Conservation (phyloP, 2,113 vertebrate species). For the Gobio gobio region DNA sequence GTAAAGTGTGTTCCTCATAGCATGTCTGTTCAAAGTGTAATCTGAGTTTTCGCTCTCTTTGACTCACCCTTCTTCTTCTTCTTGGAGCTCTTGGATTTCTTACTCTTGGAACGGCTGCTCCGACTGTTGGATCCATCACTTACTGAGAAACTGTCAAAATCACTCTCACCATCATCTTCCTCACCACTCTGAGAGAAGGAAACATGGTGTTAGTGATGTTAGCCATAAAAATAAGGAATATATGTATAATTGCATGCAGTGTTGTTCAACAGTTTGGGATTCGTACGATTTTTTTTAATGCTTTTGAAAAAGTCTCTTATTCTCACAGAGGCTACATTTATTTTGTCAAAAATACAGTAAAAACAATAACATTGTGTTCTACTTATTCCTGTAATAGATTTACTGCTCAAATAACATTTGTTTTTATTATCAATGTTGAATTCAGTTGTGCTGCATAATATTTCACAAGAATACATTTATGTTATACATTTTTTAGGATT, state of each 20-base stretch:
- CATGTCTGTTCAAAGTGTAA: neutral
- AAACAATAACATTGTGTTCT: neutral
- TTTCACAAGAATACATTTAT: neutral
- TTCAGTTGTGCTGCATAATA: neutral
- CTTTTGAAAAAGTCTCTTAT: neutral
- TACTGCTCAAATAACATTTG: neutral
- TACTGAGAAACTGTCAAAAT: slow-evolving; percentile 93
- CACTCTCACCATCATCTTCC: slow-evolving; percentile 93
- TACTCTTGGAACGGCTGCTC: slow-evolving; percentile 87
- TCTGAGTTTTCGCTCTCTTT: neutral
- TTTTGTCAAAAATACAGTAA: neutral
- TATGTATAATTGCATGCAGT: neutral
- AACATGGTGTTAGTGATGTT: neutral
- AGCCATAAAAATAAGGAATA: neutral
- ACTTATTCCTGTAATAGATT: neutral
- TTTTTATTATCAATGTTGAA: neutral
- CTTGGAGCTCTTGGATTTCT: slow-evolving; percentile 89
- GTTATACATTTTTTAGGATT: neutral
- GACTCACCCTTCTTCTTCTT: slow-evolving; percentile 95
- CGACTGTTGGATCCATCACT: slow-evolving; percentile 91
- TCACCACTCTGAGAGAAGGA: slow-evolving; percentile 86
- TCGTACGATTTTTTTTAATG: neutral
- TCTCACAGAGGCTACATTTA: neutral
- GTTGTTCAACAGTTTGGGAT: neutral
- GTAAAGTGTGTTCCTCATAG: neutral